A percentile compares a stretch with the other conserved stretches of the same genome.
Evolutionary conservation across 2,797 vertebrate species (phyloP).

Genomic region (Orestias chungarensis): DNA sequence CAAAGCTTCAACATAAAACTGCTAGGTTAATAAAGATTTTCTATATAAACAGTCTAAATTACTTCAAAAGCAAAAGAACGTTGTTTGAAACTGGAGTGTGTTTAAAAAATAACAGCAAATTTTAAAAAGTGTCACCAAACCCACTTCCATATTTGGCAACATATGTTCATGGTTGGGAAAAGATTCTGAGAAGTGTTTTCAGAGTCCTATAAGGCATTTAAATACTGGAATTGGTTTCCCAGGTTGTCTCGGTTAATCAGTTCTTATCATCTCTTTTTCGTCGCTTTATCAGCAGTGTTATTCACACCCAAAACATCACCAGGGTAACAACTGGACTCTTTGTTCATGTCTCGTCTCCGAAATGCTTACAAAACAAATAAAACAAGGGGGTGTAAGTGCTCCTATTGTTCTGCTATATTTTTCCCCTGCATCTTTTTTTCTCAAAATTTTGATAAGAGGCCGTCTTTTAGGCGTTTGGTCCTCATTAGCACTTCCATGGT

Average conservation of each 20-base stretch:
- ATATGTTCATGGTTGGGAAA: neutral
- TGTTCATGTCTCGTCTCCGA: conserved; percentile 73
- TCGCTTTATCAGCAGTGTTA: conserved; percentile 64
- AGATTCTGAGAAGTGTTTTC: neutral
- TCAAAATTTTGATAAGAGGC: conserved; percentile 30
- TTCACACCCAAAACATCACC: conserved; percentile 72
- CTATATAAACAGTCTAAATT: no score
- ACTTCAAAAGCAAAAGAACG: neutral
- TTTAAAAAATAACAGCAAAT: no score
- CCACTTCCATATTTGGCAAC: neutral
- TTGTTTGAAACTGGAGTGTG: neutral
- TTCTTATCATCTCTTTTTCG: conserved; percentile 20
- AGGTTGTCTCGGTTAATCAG: neutral
- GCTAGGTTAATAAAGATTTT: no score
- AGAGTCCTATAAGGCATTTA: neutral
- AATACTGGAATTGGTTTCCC: neutral
- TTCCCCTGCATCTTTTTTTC: conserved; percentile 28
- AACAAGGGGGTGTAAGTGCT: conserved; percentile 55
- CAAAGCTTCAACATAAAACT: neutral
- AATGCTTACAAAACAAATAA: conserved; percentile 82
- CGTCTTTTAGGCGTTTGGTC: conserved; percentile 27
- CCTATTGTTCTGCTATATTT: conserved; percentile 17
- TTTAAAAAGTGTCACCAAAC: neutral
- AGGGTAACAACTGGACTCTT: conserved; percentile 75
- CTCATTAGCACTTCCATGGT: conserved; percentile 64